Evolutionary conservation across 2,113 vertebrate genomes (phyloP).

Genomic region (Todiramphus saurophagus): DNA sequence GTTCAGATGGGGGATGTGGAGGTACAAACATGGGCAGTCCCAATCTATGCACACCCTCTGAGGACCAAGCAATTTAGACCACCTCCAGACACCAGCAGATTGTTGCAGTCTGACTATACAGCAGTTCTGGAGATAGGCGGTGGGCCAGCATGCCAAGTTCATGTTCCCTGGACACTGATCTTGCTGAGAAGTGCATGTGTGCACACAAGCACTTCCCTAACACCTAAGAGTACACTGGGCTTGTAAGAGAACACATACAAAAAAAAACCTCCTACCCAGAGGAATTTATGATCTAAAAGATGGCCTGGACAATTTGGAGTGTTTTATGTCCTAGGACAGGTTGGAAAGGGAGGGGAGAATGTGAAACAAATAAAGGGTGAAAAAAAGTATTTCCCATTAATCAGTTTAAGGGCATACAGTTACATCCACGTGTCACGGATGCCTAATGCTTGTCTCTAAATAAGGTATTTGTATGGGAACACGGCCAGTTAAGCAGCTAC

Average conservation of each 20-base stretch:
- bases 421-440: background rate
- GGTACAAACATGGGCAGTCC: background rate
- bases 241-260: background rate
- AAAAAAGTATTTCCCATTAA: background rate
- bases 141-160: background rate
- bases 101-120: background rate
- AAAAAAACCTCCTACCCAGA: background rate
- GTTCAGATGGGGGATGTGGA: background rate
- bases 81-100: background rate
- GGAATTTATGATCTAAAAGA: background rate
- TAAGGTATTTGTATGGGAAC: background rate
- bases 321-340: background rate
- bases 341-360: background rate
- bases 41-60: background rate
- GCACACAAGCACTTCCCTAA: background rate
- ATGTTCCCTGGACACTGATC: background rate
- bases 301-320: background rate
- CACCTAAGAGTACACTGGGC: rapidly evolving
- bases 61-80: background rate
- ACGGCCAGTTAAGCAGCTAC: background rate
- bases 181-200: background rate
- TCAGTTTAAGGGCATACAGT: background rate
- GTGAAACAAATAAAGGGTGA: background rate
- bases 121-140: background rate
- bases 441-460: background rate